Evolutionary conservation across 2,797 vertebrate species (phyloP).

Genomic region (Sciaenops ocellatus): DNA sequence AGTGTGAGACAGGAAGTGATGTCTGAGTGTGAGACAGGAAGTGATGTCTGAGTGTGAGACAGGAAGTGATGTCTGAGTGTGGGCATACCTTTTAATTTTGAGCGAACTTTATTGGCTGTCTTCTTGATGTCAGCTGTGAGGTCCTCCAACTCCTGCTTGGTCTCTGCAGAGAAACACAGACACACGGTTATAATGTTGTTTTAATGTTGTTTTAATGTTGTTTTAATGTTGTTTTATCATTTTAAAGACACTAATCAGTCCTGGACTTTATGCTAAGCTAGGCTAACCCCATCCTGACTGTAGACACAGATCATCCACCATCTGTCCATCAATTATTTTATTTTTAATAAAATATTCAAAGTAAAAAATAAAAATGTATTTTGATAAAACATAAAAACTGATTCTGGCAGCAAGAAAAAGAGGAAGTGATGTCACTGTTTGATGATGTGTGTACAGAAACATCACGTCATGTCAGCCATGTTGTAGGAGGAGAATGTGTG

Average conservation of each 20-base stretch:
- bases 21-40: too few species aligned
- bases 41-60: too few species aligned
- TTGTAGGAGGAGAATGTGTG: conserved; percentile 30
- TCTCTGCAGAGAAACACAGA: conserved; percentile 82
- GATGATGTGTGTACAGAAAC: conserved; percentile 25
- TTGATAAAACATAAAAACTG: too few species aligned
- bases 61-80: too few species aligned
- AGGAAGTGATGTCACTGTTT: conserved; percentile 2
- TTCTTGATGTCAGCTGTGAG: conserved; percentile 98
- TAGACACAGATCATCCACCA: neutral
- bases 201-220: too few species aligned
- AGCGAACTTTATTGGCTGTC: conserved; percentile 97
- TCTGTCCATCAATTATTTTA: too few species aligned
- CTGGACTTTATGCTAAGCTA: neutral
- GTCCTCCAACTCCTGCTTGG: conserved; percentile 96
- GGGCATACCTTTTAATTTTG: conserved; percentile 94
- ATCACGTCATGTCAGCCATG: conserved; percentile 46
- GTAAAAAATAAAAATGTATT: too few species aligned
- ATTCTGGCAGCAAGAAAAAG: conserved; percentile 5
- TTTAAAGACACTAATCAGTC: too few species aligned
- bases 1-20: too few species aligned
- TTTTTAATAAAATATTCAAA: too few species aligned
- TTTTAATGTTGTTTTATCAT: too few species aligned
- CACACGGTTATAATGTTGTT: neutral
- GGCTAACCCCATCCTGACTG: neutral